phyloP scores from a whole-genome alignment of 2,888 invertebrate genomes.

The Zootermopsis nevadensis region DNA sequence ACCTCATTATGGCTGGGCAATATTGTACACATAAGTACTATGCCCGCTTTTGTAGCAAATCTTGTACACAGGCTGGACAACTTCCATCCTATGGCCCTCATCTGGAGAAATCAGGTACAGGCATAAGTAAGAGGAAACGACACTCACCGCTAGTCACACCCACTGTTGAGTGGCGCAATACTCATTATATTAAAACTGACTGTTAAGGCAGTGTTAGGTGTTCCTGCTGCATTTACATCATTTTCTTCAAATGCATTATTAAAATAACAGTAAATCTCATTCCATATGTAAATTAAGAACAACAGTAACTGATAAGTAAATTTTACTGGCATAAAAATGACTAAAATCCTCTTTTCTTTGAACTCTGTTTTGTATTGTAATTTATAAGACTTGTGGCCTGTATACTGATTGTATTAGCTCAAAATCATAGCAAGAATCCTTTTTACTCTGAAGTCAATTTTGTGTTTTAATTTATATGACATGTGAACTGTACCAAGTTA shows the following conservation, averaged over 20 bases:
- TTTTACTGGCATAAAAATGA: not conserved
- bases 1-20: slow-evolving; percentile 72
- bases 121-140: slow-evolving; percentile 44
- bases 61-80: slow-evolving; percentile 89
- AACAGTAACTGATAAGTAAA: slow-evolving; percentile 22
- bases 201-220: slow-evolving; percentile 37
- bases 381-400: not conserved
- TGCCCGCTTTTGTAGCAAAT: slow-evolving; percentile 89
- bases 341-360: not conserved
- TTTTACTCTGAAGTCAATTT: not conserved
- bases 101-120: slow-evolving; percentile 57
- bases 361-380: slow-evolving; percentile 17
- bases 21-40: slow-evolving; percentile 92
- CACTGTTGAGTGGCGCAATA: slow-evolving; percentile 9
- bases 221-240: slow-evolving; percentile 39
- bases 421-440: not conserved
- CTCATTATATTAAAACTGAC: slow-evolving; percentile 7
- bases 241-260: slow-evolving; percentile 10
- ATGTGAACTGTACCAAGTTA: not conserved
- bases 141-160: slow-evolving; percentile 41
- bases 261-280: slow-evolving; percentile 23
- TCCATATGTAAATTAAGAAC: slow-evolving; percentile 31
- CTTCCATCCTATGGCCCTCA: slow-evolving; percentile 67
- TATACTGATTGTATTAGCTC: not conserved
- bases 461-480: not conserved